Percentiles rank a stretch among this genome's conserved stretches.
phyloP scores from a whole-genome alignment of 1,140 invertebrate species.

The Diuraphis noxia region DNA sequence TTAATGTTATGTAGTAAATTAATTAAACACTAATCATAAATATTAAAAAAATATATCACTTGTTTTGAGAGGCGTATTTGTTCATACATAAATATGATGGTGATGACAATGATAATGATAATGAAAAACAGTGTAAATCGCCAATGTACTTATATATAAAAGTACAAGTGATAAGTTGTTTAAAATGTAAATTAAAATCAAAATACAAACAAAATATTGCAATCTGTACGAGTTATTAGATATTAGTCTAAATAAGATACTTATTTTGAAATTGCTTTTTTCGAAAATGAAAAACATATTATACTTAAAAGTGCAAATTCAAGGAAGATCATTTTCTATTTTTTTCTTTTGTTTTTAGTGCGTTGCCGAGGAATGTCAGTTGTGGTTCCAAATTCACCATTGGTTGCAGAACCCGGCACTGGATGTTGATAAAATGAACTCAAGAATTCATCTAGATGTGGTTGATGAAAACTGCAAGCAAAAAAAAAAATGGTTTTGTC shows the following conservation, averaged over 20 bases:
- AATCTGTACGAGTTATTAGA: conserved; percentile 18
- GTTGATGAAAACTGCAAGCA: conserved; percentile 39
- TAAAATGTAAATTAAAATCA: conserved; percentile 12
- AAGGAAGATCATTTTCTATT: conserved; percentile 24
- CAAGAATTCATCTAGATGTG: conserved; percentile 39
- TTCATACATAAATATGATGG: conserved; percentile 12
- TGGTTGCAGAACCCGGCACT: conserved; percentile 30
- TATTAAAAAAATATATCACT: conserved; percentile 49
- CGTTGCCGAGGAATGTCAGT: conserved; percentile 50
- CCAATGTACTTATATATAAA: neutral
- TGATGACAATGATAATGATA: conserved; percentile 20
- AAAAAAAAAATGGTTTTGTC: neutral
- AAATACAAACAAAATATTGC: neutral
- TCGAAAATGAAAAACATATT: neutral
- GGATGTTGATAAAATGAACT: conserved; percentile 51
- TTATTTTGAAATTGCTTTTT: conserved; percentile 12
- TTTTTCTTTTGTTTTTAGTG: conserved; percentile 51
- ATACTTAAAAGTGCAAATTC: conserved; percentile 21
- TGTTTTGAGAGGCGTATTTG: neutral
- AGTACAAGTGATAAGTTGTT: conserved; percentile 37
- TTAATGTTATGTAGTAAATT: conserved; percentile 39
- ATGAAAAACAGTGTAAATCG: conserved; percentile 20
- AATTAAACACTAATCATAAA: conserved; percentile 31
- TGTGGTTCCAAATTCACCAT: conserved; percentile 41
- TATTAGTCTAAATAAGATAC: conserved; percentile 35